Evolutionary conservation across 2,797 vertebrate species (phyloP), one percentile per base, ranked within the genome.

Genomic region (Monodelphis domestica): DNA sequence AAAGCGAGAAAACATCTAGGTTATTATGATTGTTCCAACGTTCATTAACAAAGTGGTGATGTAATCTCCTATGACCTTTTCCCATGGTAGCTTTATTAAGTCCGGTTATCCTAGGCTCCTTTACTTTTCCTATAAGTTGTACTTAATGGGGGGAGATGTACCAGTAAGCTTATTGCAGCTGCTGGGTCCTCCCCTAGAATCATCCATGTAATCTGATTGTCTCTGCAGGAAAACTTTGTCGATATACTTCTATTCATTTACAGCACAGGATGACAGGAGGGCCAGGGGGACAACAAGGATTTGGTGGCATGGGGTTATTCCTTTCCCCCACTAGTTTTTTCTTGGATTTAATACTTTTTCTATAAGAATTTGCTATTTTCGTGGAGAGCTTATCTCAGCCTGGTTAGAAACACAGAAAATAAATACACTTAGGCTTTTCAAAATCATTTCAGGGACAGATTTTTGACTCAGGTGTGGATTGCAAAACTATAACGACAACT

Each of bases 131-230:
- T 95, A 91, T 91, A 92, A 91, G 57, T 92, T 97, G 53, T 87
- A 93, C 55, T 15, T 94, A 91, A 95, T 26, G 89, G 26, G 51
- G 94, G 93, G 87, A 95, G 53, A 91, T 54, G 50, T 28, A 7
- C 1, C 1, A 88, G 5, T 93, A 95, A 96, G 63, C 53, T 96
- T 95, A 93, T 93, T 89, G 52, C 54, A 93, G 56, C 2, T 1
- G 0, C 55, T 91, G 3, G 52, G 52, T 93, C 54, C 63, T 95
- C 63, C 51, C 70, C 0, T 28, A 53, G 28, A 51, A 91, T 50
- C 84, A 91, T 96, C 94, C 29, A 56, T 52, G 52, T 96, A 96
- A 96, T 96, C 95, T 90, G 90, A 95, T 94, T 97, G 93, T 97
- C 87, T 97, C 93, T 52, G 91, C 51, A 54, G 50, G 87, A 51